Base-by-base conservation (phyloP, 1,140 invertebrate genomes). In the Platyscapa corneri region DNA sequence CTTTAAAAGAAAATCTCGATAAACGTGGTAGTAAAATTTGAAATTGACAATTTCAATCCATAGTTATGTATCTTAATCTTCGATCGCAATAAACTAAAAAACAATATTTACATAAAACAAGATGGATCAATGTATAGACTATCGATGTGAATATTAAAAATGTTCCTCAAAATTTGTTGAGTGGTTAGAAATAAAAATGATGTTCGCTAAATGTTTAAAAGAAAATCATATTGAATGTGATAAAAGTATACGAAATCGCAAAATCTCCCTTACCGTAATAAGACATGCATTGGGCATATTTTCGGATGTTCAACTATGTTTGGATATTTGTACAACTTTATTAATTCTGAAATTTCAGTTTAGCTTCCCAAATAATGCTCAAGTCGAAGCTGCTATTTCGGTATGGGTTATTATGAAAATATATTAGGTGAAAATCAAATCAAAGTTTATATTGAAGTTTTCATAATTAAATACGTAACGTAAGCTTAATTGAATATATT, bases 381-480 rank as follows among this genome's bases (percentile, higher is more conserved):
- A 42, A 42, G 7, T 74, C n/a, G 23, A 12, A 74, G 39, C 23
- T 74, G 39, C 14, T 74, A 74, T 42, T 74, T 74, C 37, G 37
- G 70, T 42, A 42, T 42, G 39, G 70, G 37, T 3, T 46, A 80
- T 80, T 65, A 67, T 23, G 39, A 46, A 67, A 5, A 64, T 79
- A 64, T 8, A n/a, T 16, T 79, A 79, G 16, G 16, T 37, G 37
- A 79, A 79, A 67, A 65, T 64, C 1, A 30, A 42, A 27, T 7
- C 7, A 67, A 67, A 67, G 3, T 80, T 80, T 39, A 65, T 80
- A 46, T 80, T 42, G n/a, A 79, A 79, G 77, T 64, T 34, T 76
- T 79, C 56, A 64, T 79, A 79, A n/a, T 79, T 79, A 39, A 64
- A 42, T 64, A 53, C 8, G 32, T 16, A 64, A 79, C 49, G 12